Evolutionary conservation across 2,797 vertebrate genomes (phyloP).

Genomic region (Acipenser ruthenus): DNA sequence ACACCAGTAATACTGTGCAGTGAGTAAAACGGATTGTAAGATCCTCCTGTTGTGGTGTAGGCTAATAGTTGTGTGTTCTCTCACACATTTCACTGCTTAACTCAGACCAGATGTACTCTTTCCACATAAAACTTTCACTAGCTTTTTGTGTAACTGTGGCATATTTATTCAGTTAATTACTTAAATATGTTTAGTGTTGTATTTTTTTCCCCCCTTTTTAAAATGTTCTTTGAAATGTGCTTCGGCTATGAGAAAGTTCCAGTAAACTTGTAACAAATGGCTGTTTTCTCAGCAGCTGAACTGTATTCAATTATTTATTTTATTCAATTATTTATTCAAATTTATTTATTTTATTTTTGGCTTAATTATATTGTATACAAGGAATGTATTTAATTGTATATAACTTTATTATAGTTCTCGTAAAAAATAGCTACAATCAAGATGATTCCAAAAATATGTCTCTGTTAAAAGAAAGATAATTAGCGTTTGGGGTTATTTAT

Average conservation of each 20-base stretch:
- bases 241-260: constrained; percentile 14
- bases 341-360: constrained; percentile 8
- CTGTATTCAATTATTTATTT: constrained; percentile 1
- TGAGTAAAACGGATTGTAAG: constrained; percentile 8
- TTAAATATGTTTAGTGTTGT: constrained; percentile 31
- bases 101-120: constrained; percentile 54
- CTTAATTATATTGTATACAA: neutral
- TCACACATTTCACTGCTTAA: constrained; percentile 51
- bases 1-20: too few relatives aligned
- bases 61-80: constrained; percentile 29
- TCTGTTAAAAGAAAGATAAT: neutral
- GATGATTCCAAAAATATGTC: neutral
- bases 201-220: constrained; percentile 20
- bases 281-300: too few relatives aligned
- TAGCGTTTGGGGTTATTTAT: constrained; percentile 18
- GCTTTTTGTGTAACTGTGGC: constrained; percentile 43
- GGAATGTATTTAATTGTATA: too few relatives aligned
- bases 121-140: constrained; percentile 54
- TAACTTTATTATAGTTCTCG: too few relatives aligned
- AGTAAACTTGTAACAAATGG: neutral
- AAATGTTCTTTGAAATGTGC: neutral
- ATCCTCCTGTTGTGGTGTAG: constrained; percentile 44
- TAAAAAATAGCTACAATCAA: too few relatives aligned
- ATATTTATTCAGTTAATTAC: constrained; percentile 44
- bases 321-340: constrained; percentile 7